These are phyloP conservation scores for Neogobius melanostomus DNA, from an alignment of 2,113 vertebrate genomes.

Conservation along the genomic window DNA sequence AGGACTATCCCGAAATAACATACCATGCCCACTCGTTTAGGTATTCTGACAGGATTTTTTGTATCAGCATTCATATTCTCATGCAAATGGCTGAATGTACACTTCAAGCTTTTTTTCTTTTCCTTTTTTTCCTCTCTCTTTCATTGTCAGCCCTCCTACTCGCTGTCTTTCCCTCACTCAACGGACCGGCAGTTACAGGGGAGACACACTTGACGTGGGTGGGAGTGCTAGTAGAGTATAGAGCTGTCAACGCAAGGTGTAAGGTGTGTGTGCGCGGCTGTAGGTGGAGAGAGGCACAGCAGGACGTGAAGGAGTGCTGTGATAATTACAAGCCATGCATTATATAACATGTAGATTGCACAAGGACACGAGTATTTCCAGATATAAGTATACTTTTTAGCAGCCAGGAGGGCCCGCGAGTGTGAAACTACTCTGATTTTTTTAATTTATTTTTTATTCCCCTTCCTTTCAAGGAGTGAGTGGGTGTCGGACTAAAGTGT, in stretches of 20 bases:
- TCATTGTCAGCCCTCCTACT: constrained; percentile 57
- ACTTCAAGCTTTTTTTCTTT: constrained; percentile 12
- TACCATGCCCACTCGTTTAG: background rate
- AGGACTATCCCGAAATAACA: constrained; percentile 14
- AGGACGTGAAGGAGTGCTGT: constrained; percentile 72
- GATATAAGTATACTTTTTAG: constrained; percentile 58
- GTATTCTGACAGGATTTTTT: constrained; percentile 6
- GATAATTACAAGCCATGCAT: constrained; percentile 75
- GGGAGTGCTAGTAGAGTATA: constrained; percentile 69
- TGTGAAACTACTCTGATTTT: constrained; percentile 52
- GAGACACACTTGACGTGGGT: constrained; percentile 60
- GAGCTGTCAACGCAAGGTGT: constrained; percentile 69
- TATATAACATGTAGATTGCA: constrained; percentile 76
- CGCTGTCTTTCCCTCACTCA: constrained; percentile 64
- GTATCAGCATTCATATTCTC: constrained; percentile 19
- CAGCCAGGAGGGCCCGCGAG: constrained; percentile 31
- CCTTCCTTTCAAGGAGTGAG: constrained; percentile 57
- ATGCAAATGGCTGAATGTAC: constrained; percentile 51
- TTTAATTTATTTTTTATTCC: constrained; percentile 34
- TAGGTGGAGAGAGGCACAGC: constrained; percentile 71
- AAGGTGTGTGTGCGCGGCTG: constrained; percentile 58
- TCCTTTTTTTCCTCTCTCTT: constrained; percentile 49
- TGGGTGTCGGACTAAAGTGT: constrained; percentile 61
- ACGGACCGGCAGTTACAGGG: constrained; percentile 61
- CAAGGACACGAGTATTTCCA: constrained; percentile 68